A percentile compares a stretch with the other conserved stretches of the same genome.
phyloP scores from a whole-genome alignment of 2,797 vertebrate species.

The Brachymystax lenok region DNA sequence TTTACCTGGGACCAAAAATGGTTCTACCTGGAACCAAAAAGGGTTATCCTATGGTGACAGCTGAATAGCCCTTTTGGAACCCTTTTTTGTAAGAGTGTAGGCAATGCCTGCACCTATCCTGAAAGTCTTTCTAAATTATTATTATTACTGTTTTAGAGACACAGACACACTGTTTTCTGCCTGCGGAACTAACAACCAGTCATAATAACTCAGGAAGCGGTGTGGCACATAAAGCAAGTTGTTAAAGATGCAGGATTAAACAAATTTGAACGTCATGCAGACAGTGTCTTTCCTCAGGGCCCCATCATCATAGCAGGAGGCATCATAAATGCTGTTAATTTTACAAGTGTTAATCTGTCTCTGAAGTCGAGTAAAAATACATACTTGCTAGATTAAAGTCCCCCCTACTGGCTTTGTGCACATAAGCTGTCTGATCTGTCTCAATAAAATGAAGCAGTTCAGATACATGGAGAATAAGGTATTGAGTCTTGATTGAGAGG shows the following conservation, averaged over 20 bases:
- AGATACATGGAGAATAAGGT: conserved; percentile 28
- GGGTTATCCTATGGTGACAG: no score
- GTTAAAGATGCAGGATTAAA: conserved; percentile 38
- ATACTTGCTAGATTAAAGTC: conserved; percentile 27
- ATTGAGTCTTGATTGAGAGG: conserved; percentile 11
- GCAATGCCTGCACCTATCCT: background rate
- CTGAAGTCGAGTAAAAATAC: conserved; percentile 33
- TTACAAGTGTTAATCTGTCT: conserved; percentile 46
- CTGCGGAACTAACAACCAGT: conserved; percentile 12
- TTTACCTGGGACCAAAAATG: no score
- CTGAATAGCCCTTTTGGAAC: no score
- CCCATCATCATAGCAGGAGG: conserved; percentile 26
- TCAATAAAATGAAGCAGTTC: conserved; percentile 27
- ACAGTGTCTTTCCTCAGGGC: conserved; percentile 30
- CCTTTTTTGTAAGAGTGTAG: no score
- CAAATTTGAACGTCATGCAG: conserved; percentile 34
- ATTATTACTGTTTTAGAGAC: background rate
- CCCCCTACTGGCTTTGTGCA: conserved; percentile 11
- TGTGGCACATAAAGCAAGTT: conserved; percentile 31
- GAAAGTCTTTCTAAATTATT: background rate
- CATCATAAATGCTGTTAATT: conserved; percentile 36
- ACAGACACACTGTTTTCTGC: conserved; percentile 30
- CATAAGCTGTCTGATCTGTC: conserved; percentile 30
- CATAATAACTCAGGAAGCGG: conserved; percentile 29
- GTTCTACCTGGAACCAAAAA: no score